Evolutionary conservation across 2,888 invertebrate species (phyloP).

Genomic region (Brassicogethes aeneus): DNA sequence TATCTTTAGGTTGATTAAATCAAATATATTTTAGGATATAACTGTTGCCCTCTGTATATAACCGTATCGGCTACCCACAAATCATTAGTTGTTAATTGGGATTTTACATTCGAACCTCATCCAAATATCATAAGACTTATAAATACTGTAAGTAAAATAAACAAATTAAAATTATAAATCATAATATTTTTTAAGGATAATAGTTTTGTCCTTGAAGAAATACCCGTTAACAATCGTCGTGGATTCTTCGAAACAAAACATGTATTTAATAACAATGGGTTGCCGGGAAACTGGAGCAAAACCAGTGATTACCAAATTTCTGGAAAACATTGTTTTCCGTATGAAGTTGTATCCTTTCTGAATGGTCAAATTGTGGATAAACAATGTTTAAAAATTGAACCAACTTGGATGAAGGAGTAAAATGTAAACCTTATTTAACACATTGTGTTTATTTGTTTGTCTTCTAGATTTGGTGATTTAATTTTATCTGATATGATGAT

Average conservation of each 20-base stretch:
- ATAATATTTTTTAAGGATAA: not conserved
- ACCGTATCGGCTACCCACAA: constrained; percentile 30
- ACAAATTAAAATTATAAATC: too few species aligned
- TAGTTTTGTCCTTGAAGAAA: not conserved
- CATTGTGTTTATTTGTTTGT: too few species aligned
- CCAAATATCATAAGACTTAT: not conserved
- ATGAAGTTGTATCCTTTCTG: constrained; percentile 55
- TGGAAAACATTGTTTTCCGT: constrained; percentile 53
- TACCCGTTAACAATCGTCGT: not conserved
- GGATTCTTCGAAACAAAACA: not conserved
- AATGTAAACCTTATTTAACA: not conserved
- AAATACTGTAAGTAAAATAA: not conserved
- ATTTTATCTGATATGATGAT: constrained; percentile 47
- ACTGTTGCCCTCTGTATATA: constrained; percentile 35
- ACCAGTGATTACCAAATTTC: constrained; percentile 17
- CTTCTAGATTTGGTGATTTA: constrained; percentile 17
- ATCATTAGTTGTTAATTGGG: constrained; percentile 38
- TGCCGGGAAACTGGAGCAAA: constrained; percentile 33
- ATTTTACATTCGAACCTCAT: constrained; percentile 25
- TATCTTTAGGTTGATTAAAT: too few species aligned
- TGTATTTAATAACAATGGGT: constrained; percentile 12
- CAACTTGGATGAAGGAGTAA: constrained; percentile 69
- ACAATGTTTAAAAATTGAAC: constrained; percentile 67
- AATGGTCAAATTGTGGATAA: constrained; percentile 48
- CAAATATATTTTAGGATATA: not conserved